These are phyloP conservation scores for Melanogrammus aeglefinus DNA, from an alignment of 2,797 vertebrate species.

Conservation along the genomic window DNA sequence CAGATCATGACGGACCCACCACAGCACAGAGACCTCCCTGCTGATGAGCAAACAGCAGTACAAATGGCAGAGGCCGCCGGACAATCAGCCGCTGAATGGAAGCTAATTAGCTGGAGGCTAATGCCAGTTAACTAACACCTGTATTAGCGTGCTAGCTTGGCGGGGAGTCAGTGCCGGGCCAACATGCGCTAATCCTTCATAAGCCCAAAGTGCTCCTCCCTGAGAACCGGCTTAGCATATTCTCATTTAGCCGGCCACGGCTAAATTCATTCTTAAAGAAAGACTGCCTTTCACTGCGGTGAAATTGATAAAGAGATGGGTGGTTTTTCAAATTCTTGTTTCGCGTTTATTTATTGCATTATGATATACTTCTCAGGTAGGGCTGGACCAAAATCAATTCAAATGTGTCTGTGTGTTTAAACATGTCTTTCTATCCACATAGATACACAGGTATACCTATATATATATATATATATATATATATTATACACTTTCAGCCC, in stretches of 20 bases:
- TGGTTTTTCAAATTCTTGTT: neutral
- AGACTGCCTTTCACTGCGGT: neutral
- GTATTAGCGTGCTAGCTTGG: slow-evolving; percentile 84
- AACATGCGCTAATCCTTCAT: slow-evolving; percentile 92
- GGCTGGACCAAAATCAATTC: neutral
- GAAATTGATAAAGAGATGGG: slow-evolving; percentile 4
- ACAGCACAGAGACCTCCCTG: slow-evolving; percentile 81
- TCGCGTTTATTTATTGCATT: slow-evolving; percentile 5
- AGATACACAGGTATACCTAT: neutral
- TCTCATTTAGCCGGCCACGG: slow-evolving; percentile 84
- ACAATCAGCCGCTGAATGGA: slow-evolving; percentile 79
- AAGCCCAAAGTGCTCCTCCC: slow-evolving; percentile 78
- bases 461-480: neutral
- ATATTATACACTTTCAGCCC: slow-evolving; percentile 30
- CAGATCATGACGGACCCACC: slow-evolving; percentile 83
- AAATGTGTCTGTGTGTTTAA: neutral
- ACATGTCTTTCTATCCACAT: neutral
- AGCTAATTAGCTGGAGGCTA: slow-evolving; percentile 83
- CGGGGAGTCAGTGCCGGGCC: slow-evolving; percentile 77
- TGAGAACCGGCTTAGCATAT: slow-evolving; percentile 83
- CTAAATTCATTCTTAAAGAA: slow-evolving; percentile 77
- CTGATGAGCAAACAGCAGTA: slow-evolving; percentile 76
- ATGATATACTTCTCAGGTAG: neutral
- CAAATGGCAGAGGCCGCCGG: slow-evolving; percentile 78
- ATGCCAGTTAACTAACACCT: slow-evolving; percentile 94